These are phyloP conservation scores for Lamellibrachia satsuma DNA, from an alignment of 2,888 invertebrate genomes.

Conservation along the genomic window DNA sequence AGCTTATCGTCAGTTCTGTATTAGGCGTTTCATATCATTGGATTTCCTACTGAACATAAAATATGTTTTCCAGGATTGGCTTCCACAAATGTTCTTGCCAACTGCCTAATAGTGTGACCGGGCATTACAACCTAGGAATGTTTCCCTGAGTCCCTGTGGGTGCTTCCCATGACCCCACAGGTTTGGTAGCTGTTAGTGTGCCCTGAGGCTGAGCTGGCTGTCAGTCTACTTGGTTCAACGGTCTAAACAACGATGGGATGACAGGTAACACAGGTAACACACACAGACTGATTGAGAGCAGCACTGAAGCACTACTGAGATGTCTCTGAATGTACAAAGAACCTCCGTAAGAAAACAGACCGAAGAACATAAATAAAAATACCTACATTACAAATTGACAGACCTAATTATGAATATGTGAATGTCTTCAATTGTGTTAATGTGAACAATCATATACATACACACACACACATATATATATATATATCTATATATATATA, in stretches of 20 bases:
- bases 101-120: background rate
- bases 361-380: too few species aligned
- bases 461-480: too few species aligned
- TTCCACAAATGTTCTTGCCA: background rate
- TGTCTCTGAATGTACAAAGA: too few species aligned
- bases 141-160: background rate
- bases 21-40: background rate
- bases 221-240: background rate
- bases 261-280: background rate
- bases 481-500: too few species aligned
- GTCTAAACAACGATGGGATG: background rate
- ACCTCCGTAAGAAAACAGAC: too few species aligned
- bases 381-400: too few species aligned
- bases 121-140: background rate
- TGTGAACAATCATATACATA: too few species aligned
- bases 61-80: background rate
- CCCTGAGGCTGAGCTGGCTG: background rate
- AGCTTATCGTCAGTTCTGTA: background rate
- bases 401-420: too few species aligned
- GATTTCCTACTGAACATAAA: background rate
- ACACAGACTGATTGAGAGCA: too few species aligned
- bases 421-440: too few species aligned
- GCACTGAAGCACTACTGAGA: too few species aligned
- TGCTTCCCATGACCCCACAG: background rate
- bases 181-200: background rate